Evolutionary conservation across 1,140 invertebrate species (phyloP), one percentile per base, ranked within the genome.

Genomic region (Coelopa frigida): DNA sequence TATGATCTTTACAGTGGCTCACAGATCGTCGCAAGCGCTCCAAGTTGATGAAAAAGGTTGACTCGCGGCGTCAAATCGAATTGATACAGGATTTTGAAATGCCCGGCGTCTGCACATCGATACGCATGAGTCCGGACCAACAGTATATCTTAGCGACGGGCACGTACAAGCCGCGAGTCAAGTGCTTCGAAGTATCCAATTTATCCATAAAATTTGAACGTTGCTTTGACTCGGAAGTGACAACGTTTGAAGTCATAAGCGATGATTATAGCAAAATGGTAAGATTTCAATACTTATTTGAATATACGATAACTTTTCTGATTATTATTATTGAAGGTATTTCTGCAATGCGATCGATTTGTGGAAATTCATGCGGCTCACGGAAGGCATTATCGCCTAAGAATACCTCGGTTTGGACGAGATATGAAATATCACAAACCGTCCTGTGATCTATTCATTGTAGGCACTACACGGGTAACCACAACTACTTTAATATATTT

Each of bases 71-170:
- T 54, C 74, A 91, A 60, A 96, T 99, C 52, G 89, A 99, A 70
- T 78, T 99, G 14, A 92, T 99, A 57, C 96, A 99, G 73, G 96
- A 99, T 68, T 99, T 99, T 80, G 90, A 96, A 54, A 99, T 98
- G 96, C 96, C 96, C 44, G 89, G 81, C 48, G 75, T 98, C 2
- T 95, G 91, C 61, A 87, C 82, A 29, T 82, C 79, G 31, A 79
- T 99, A 32, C 78, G 80, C 67, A 76, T 93, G 36, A 89, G 94
- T n/a, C 82, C 78, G 58, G 94, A 99, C 81, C 85, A 87, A 18
- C 83, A 96, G 50, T 97, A 91, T 69, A 83, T 98, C 50, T 74
- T 98, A 54, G 88, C 86, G 18, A 88, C 93, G 24, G 94, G 95
- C 26, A 89, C 92, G 48, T 99, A 99, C 64, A 99, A 99, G 69